Base-by-base conservation (phyloP, 53 echinoderm and acorn worm species). In the Actinopyga echinites region DNA sequence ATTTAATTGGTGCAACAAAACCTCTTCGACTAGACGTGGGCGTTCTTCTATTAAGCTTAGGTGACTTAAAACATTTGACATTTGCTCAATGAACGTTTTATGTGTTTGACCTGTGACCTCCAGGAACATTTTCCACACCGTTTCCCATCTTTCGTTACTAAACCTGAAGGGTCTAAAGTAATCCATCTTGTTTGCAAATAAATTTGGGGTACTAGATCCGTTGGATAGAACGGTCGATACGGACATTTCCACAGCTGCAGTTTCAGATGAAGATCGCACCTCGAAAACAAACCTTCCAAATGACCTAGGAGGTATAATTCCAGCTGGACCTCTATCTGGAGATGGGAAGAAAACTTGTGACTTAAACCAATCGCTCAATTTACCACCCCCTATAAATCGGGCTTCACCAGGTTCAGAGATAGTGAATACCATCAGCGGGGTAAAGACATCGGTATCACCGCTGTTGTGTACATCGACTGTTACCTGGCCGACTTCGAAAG, bases 401-500 rank as follows among this genome's bases (percentile, higher is more conserved):
- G 24, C 62, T 60, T 57, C 61, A 32, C 60, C 62, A 2, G 36
- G 37, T 19, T 28, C 30, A 1, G 80, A 25, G n/a, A 80, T 33
- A 19, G 57, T 38, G 38, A 80, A 60, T 4, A 36, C 35, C 31
- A 80, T 12, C 9, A 80, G 31, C 0, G 80, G 80, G 21, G 58
- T 20, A 8, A 80, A 25, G 1, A 80, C 58, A 80, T 80, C 80
- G 32, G 61, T 57, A 35, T 80, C 38, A 1, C 80, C 80, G 12
- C 21, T 80, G 28, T 80, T 80, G 19, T 26, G 17, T 1, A 80
- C 32, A 33, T 32, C 38, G 8, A 80, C 32, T 35, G n/a, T n/a
- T n/a, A 62, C 61, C n/a, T n/a, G 33, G 25, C 80, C 80, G 36
- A 80, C n/a, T 80, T 80, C 60, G 32, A 58, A 58, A 21, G 80